Base-by-base conservation (phyloP, 2,888 invertebrate species). In the Buathra laborator region DNA sequence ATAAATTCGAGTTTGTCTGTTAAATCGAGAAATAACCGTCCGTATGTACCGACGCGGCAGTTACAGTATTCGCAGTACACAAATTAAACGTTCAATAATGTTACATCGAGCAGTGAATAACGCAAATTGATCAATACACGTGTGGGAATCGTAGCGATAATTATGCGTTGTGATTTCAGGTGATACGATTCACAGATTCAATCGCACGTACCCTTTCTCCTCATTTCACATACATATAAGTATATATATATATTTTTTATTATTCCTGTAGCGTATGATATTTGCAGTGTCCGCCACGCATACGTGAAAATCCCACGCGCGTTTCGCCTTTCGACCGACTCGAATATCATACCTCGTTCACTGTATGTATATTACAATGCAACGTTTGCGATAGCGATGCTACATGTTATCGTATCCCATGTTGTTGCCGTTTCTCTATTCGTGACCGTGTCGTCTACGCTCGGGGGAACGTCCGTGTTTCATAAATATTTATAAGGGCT, bases 401-500 rank as follows among this genome's bases (percentile, higher is more conserved):
- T 76, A n/a, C 56, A 56, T 48, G 71, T 62, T 71, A 64, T 51
- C 59, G 51, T 77, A 77, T 81, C 72, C 70, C 79, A 37, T 56
- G 56, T 84, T 83, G 74, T 83, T 84, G 80, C 76, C 67, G 67
- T 77, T 81, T 66, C 77, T 72, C 67, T 77, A 56, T 84, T 76
- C 80, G 84, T 62, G 72, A 76, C 53, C 66, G 70, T 16, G 56
- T 53, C 72, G 53, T 66, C 44, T 72, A 72, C 24, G 72, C 67
- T 32, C 37, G 43, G 12, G 43, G 75, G 77, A 67, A 37, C 46
- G 66, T 75, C 77, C 59, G 67, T 68, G 67, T 72, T 84, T 68
- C 84, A 84, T 84, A 84, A 81, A 84, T 84, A 84, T 84, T 84
- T 84, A 84, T 81, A 67, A 76, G 62, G 62, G n/a, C 46, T 71